Evolutionary conservation across 2,113 vertebrate species (phyloP).

Genomic region (Nothobranchius furzeri): DNA sequence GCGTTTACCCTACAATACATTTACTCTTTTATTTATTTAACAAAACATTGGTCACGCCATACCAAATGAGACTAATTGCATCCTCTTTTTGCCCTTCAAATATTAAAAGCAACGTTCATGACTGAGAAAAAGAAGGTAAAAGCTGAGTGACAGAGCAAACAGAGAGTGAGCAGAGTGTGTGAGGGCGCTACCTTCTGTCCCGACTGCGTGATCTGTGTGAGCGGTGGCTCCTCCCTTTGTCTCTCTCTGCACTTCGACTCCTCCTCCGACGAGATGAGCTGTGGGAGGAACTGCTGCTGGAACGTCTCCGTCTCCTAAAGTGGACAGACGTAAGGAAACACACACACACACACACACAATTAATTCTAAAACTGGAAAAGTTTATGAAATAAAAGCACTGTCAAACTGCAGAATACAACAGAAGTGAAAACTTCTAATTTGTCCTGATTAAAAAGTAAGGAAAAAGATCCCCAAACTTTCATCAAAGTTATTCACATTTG

Average conservation of each 20-base stretch:
- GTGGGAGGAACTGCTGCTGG: constrained; percentile 93
- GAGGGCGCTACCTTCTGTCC: constrained; percentile 84
- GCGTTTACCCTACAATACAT: constrained; percentile 24
- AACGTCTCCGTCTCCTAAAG: constrained; percentile 85
- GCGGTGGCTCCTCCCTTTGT: constrained; percentile 87
- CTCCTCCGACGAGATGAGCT: constrained; percentile 88
- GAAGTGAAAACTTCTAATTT: not conserved
- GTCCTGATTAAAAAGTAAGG: not conserved
- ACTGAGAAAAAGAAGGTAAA: too few relatives aligned
- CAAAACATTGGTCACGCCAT: too few relatives aligned
- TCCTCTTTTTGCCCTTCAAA: constrained; percentile 7
- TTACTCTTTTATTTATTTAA: too few relatives aligned
- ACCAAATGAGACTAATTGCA: too few relatives aligned
- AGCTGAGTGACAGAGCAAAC: not conserved
- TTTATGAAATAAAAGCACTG: constrained; percentile 15
- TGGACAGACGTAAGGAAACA: constrained; percentile 17
- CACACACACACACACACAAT: not conserved
- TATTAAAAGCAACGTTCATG: constrained; percentile 7
- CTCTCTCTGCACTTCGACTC: constrained; percentile 85
- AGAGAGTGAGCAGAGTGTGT: not conserved
- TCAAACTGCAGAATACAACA: not conserved
- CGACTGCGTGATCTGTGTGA: constrained; percentile 88
- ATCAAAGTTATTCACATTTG: not conserved
- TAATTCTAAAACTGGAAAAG: constrained; percentile 6
- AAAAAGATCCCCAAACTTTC: not conserved